Evolutionary conservation across 2,113 vertebrate genomes (phyloP).

Genomic region (Serinus canaria): DNA sequence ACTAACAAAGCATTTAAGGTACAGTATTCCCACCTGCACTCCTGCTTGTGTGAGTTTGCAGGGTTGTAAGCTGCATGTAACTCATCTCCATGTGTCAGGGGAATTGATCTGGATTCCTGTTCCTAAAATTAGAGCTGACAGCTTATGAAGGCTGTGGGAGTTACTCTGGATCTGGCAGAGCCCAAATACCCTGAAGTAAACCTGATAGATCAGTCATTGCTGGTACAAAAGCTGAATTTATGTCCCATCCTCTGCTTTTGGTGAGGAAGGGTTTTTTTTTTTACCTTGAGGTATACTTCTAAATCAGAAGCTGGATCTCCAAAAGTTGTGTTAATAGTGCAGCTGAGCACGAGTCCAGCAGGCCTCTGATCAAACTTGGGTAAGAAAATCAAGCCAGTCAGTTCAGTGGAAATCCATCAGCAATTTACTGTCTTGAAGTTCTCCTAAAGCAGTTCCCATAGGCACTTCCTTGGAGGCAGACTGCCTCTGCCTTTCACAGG

Average conservation of each 20-base stretch:
- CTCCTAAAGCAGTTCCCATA: not conserved
- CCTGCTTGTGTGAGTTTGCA: not conserved
- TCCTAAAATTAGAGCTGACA: slow-evolving; percentile 30
- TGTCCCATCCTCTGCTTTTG: not conserved
- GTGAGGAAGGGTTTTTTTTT: not conserved
- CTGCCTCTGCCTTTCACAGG: not conserved
- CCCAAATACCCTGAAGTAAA: not conserved
- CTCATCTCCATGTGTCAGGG: not conserved
- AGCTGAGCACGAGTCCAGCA: not conserved
- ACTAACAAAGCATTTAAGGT: slow-evolving; percentile 99
- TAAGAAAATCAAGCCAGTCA: not conserved
- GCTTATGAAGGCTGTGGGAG: not conserved
- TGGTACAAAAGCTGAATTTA: not conserved
- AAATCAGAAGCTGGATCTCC: not conserved
- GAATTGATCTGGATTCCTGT: not conserved
- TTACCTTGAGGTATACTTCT: not conserved
- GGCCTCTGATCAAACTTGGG: not conserved
- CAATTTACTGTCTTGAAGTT: not conserved
- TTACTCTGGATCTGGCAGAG: not conserved
- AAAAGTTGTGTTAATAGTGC: not conserved
- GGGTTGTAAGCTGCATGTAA: not conserved
- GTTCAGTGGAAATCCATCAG: not conserved
- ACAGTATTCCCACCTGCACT: not conserved
- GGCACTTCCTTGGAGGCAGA: not conserved
- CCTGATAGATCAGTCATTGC: not conserved